Percentiles rank a stretch among this genome's conserved stretches.
These are phyloP conservation scores for Rotaria socialis DNA, from an alignment of 2,888 invertebrate genomes.

Conservation along the genomic window DNA sequence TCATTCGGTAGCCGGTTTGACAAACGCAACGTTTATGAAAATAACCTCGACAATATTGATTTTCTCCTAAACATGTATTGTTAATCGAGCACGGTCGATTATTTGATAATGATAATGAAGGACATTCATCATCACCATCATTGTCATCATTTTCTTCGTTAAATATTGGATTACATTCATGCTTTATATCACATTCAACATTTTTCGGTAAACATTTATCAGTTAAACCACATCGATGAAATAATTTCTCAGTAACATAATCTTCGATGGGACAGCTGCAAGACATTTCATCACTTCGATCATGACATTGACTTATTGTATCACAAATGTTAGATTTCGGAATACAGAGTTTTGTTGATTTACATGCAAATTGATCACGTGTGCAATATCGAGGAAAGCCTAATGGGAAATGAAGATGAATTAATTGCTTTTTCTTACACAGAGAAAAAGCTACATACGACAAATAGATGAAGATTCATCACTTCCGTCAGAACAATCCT, in stretches of 20 bases:
- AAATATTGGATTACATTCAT: background rate
- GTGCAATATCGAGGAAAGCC: background rate
- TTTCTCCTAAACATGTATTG: background rate
- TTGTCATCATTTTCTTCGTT: background rate
- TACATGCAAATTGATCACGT: conserved; percentile 8
- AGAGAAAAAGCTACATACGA: background rate
- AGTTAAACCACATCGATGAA: conserved; percentile 6
- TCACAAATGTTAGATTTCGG: conserved; percentile 5
- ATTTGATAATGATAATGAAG: background rate
- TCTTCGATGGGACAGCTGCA: background rate
- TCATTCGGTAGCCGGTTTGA: conserved; percentile 37
- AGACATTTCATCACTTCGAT: conserved; percentile 24
- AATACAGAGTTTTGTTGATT: background rate
- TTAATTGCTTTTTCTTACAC: background rate
- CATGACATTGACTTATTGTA: conserved; percentile 35
- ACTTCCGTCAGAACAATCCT: conserved; percentile 6
- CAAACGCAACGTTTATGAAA: conserved; percentile 37
- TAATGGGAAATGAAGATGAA: background rate
- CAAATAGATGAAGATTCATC: conserved; percentile 11
- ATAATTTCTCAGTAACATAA: background rate
- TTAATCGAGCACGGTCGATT: background rate
- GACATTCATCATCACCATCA: background rate
- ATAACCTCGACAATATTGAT: conserved; percentile 4
- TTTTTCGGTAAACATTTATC: conserved; percentile 19
- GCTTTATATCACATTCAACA: background rate